Evolutionary conservation across 2,888 invertebrate genomes (phyloP), one percentile per base, ranked within the genome.

Genomic region (Petrophora chlorosata): DNA sequence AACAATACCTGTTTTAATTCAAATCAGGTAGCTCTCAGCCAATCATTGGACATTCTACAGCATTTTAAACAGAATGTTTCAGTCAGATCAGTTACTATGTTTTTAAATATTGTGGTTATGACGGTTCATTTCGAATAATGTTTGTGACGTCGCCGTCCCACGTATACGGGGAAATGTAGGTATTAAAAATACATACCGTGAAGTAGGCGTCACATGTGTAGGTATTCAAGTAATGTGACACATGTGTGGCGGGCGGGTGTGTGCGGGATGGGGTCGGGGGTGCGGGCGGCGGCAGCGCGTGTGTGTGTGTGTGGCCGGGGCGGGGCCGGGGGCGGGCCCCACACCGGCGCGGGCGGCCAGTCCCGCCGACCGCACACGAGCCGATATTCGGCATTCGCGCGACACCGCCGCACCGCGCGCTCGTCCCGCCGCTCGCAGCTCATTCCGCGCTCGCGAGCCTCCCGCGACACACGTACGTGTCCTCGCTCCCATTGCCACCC

Each of bases 201-300:
- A 64, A 80, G 86, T 76, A 85, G 86, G 88, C 85, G 88, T 87
- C 85, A 84, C 85, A 79, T 83, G 71, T 84, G 82, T 83, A 79
- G 81, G 85, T 84, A 84, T 78, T 65, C 66, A 51, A 63, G 73
- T 71, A 71, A 80, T 81, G 86, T 82, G 85, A 79, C 85, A 82
- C 76, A 76, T 79, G 80, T 79, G 78, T 68, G 66, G 53, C 45
- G 59, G 63, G 72, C 63, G 57, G 63, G 67, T 62, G 63, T 65
- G 73, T 61, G 68, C 82, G 72, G 72, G 76, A 76, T 79, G 78
- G 78, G 77, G 73, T 57, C 53, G 35, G 39, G 62, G 50, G 60
- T 51, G 64, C 63, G 70, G 63, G 71, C 58, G 71, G 77, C 74
- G 79, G 76, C 55, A 9, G 25, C n/a, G 9, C 57, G 66, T 63